Evolutionary conservation across 2,113 vertebrate species (phyloP), one percentile per base, ranked within the genome.

Genomic region (Rhynchomys soricoides): DNA sequence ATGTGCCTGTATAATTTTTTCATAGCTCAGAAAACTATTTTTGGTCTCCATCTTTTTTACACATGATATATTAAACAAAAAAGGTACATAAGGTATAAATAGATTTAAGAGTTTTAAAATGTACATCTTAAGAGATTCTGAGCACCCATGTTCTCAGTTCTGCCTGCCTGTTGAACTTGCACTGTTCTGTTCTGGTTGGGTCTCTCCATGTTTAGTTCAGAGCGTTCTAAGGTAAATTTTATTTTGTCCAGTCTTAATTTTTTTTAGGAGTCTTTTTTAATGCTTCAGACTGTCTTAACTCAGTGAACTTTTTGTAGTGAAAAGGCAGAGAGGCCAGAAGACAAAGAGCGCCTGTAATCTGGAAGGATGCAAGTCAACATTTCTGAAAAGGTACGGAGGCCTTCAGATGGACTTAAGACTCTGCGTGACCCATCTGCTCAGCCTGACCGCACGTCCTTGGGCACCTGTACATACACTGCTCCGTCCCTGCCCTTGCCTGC

Each of bases 401-500:
- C 97, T 97, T 98, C 97, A 96, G 97, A 97, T 98, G 98, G 99
- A 98, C 98, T 98, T 98, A 97, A 97, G 98, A 98, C 98, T 98
- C 97, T 98, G 98, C 99, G 98, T 98, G 98, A 96, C 98, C 98
- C 98, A 98, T 98, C 97, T 98, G 92, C 99, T 91, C 98, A 98
- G 98, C 98, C 98, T 96, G 96, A 98, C 98, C 98, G 99, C 99
- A 99, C 99, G 99, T 99, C 99, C 98, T 99, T 98, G 98, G 98
- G 99, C 99, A 99, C 99, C 99, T 99, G 99, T 99, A 99, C 98
- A 99, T 99, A 99, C 90, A 98, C 99, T 99, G 97, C 98, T 98
- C 98, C 99, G 98, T 96, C 98, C 97, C 93, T 96, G 96, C 98
- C 98, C 97, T 98, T 98, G 96, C 98, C 91, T 98, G 96, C 79